Evolutionary conservation across 2,797 vertebrate species (phyloP), one percentile per base, ranked within the genome.

Genomic region (Poecilia velifera): DNA sequence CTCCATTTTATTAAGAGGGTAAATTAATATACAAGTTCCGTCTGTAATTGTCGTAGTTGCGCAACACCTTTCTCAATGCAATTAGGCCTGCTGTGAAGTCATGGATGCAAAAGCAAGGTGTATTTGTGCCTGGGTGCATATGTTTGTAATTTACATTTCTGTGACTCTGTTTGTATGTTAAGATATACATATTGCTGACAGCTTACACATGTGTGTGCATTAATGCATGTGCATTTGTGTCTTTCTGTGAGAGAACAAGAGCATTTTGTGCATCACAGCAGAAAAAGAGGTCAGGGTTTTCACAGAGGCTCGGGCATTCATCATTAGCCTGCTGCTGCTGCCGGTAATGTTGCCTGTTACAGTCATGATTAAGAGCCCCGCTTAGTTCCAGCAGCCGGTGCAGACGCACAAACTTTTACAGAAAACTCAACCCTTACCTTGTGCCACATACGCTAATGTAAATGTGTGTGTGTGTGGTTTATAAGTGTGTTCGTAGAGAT

Each of bases 271-370:
- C 93, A 94, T 93, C 91, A 34, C 92, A 93, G 94, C 93, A 95
- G 90, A 96, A 95, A 96, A 96, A 91, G 93, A 96, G 96, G 95
- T 96, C 96, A 95, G 93, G 94, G 86, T 95, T 92, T 94, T 88
- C 91, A 93, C 90, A 86, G 93, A 95, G 92, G 90, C 90, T 94
- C 89, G 55, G 89, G 95, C 94, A 96, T 96, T 96, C 92, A 96
- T 97, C 96, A 96, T 96, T 96, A 95, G 93, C 91, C 89, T 89
- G 91, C 93, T 95, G 95, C 94, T 89, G 94, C 91, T 93, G 92
- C 89, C 72, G 88, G 92, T 95, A 94, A 94, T 94, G 91, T 89
- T 94, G 90, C 86, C 93, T 55, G 88, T 95, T 96, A 94, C 89
- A 93, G 89, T 86, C 91, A 82, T 96, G 94, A 96, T 95, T 94